Percentiles rank a stretch among this genome's conserved stretches.
phyloP scores from a whole-genome alignment of 1,140 invertebrate genomes.

The Sycobia sp. region DNA sequence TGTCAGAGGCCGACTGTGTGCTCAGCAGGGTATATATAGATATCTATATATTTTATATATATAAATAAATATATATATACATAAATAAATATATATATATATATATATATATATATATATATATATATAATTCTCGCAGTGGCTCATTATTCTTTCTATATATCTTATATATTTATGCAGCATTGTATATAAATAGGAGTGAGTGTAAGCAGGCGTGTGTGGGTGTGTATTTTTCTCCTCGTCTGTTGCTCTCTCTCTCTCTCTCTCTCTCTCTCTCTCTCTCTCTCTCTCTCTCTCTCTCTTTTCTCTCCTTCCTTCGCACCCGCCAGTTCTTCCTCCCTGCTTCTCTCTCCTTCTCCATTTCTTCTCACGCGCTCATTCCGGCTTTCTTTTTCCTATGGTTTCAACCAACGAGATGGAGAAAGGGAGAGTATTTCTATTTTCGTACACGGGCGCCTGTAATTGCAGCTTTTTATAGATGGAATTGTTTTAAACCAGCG shows the following conservation, averaged over 20 bases:
- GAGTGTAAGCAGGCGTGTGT: conserved; percentile 25
- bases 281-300: neutral
- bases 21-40: too few species aligned
- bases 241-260: neutral
- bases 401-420: too few species aligned
- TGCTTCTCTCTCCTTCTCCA: neutral
- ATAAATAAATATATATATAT: too few species aligned
- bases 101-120: too few species aligned
- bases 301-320: neutral
- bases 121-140: too few species aligned
- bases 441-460: conserved; percentile 31
- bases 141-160: too few species aligned
- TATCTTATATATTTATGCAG: too few species aligned
- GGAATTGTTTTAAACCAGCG: conserved; percentile 22
- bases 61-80: too few species aligned
- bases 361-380: neutral
- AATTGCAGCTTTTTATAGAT: conserved; percentile 31
- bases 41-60: too few species aligned
- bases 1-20: too few species aligned
- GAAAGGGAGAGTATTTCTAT: conserved; percentile 28
- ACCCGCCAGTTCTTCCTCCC: neutral
- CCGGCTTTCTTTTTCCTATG: conserved; percentile 15
- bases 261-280: neutral
- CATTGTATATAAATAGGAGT: too few species aligned
- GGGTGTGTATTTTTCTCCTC: conserved; percentile 25